Base-by-base conservation (phyloP, 2,113 vertebrate species). In the Dipodomys spectabilis region DNA sequence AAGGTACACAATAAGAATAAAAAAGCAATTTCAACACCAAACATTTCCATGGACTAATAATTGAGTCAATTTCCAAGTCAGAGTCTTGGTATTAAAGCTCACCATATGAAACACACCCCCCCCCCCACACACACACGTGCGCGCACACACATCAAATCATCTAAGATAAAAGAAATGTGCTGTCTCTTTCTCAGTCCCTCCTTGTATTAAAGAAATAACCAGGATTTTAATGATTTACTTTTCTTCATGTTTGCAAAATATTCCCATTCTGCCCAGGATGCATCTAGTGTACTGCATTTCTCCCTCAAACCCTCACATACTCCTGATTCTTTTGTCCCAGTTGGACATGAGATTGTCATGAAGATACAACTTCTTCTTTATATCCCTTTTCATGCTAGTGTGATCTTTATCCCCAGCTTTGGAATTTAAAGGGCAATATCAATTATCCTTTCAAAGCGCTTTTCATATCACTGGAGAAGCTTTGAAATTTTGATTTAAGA, bases 201-300 rank as follows among this genome's bases (percentile, higher is more conserved):
- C 27, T 90, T 7, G 10, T 91, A 88, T 12, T 94, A 57, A 9
- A 95, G 73, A 27, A 60, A 65, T 32, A 83, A 84, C 92, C 81
- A 75, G 80, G 77, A 78, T 90, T 95, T 93, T 96, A 95, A 89
- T 93, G 93, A n/a, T n/a, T n/a, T 97, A 94, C 87, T 93, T 92
- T 71, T 86, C 87, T 93, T 93, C 95, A 95, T 84, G 85, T 92
- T 96, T 83, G 57, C 28, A 78, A 94, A 96, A 94, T 44, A 77
- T 74, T 90, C 71, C 89, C 44, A 39, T 86, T 96, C 62, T 92
- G 39, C 74, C 82, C 82, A 82, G 93, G 94, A 94, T 93, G 86
- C 69, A 96, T 95, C 82, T 95, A 93, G 92, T 79, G 45, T 6
- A 30, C 71, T 90, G 90, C 64, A 85, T 93, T 89, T 65, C 28